Base-by-base conservation (phyloP, 2,797 vertebrate genomes). In the Acestrorhynchus altus region DNA sequence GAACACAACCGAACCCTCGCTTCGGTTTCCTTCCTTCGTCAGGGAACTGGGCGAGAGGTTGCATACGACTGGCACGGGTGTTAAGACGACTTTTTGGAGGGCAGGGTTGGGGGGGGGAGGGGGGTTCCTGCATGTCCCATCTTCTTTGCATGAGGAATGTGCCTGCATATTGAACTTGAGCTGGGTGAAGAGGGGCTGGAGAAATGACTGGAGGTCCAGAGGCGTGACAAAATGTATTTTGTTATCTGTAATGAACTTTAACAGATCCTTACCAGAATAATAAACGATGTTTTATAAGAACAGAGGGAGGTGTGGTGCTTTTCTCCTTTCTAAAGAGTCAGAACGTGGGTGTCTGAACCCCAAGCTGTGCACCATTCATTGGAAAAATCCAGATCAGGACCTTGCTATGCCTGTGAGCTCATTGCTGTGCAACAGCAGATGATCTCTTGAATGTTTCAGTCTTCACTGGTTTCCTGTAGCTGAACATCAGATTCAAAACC, bases 61-160 rank as follows among this genome's bases (percentile, higher is more conserved):
- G 67, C 20, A 61, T 72, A 35, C 24, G 70, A 28, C 24, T 44
- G 24, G 20, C 28, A 35, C 59, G 68, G 39, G 74, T 44, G 44
- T 68, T 78, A 3, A 56, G 60, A 28, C 6, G 68, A 63, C 64
- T 31, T 72, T 57, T 42, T 52, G 15, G 16, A 54, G 61, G 64
- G 31, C 28, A 24, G 64, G 70, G 59, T 46, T 24, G n/a, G 28
- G 26, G 64, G 6, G 31, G 12, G 15, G 5, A 10, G 44, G 66
- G 67, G 28, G 63, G 82, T 87, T 86, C 86, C 86, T 92, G 91
- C 92, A 94, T 94, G 92, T 90, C 87, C 86, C 86, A 85, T 85
- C 83, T 35, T 85, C 84, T 85, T 90, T 94, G 93, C 93, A 94
- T 94, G 93, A 92, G 87, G 89, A 93, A 92, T 89, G 89, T 92